Evolutionary conservation across 64 coral and sea anemone species (phyloP), one percentile per base, ranked within the genome.

Genomic region (Hydrozoanthus tunicans): DNA sequence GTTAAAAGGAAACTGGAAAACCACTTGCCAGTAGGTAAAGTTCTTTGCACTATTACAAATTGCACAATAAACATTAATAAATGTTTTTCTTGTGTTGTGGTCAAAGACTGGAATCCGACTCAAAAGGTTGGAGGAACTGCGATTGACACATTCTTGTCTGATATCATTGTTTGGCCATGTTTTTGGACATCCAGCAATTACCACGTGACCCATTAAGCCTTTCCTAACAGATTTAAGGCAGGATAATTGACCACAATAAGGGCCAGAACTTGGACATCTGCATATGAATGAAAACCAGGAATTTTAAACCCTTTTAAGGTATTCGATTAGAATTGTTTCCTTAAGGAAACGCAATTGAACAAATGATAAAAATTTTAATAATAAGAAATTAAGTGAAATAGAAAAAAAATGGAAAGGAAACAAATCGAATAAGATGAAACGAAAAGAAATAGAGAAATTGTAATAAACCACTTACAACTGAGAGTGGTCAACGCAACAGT

Each of bases 21-120:
- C 32, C 32, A 43, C 43, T 77, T 77, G 75, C 75, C 75, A 77
- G 52, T 77, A 77, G 52, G 75, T 77, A 32, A 77, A 77, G 75
- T 77, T 55, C 17, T n/a, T 77, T 43, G 51, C 75, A 7, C 13
- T 6, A 51, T 77, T 77, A 77, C 75, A 77, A 15, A 77, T 55
- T 15, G 75, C 75, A 55, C 75, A 77, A 53, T 77, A 77, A 51
- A 51, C 75, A 53, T 77, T 77, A 51, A 15, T 4, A 55, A 55
- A 77, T 15, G 75, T 77, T 6, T 6, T 17, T 51, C 6, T 77
- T 5, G 75, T 14, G 75, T 6, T 53, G 75, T 77, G 52, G 52
- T 77, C 75, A 55, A 53, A 77, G 9, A 77, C 75, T 53, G 75
- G 75, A 51, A 77, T 77, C 3, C 17, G 14, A 14, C 6, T 77